phyloP scores from a whole-genome alignment of 2,113 vertebrate species.

The Montifringilla adamsi region DNA sequence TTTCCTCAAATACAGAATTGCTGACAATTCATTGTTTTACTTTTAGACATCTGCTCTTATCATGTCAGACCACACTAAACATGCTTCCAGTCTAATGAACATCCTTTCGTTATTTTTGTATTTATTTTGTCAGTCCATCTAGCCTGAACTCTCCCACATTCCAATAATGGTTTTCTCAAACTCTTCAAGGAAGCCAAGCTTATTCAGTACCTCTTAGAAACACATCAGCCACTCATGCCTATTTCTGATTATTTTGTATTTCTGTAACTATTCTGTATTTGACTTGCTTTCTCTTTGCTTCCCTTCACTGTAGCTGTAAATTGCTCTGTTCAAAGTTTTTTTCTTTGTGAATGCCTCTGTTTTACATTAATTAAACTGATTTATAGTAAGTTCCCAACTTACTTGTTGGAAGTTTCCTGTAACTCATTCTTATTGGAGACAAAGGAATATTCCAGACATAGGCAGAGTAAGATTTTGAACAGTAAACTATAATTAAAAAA shows the following conservation, averaged over 20 bases:
- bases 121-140: neutral
- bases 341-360: neutral
- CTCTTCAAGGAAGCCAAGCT: neutral
- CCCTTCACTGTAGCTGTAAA: neutral
- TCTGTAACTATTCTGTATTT: neutral
- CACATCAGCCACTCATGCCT: fast-evolving
- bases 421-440: neutral
- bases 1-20: neutral
- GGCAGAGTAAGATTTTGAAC: neutral
- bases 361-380: neutral
- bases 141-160: neutral
- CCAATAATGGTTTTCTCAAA: neutral
- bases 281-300: neutral
- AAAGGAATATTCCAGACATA: neutral
- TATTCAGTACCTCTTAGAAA: neutral
- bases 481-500: neutral
- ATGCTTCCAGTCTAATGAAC: neutral
- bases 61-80: neutral
- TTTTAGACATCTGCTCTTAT: neutral
- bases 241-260: neutral
- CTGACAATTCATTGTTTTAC: neutral
- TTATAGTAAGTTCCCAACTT: neutral
- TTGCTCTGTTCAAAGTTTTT: neutral
- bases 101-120: neutral
- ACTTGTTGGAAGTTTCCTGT: neutral